A percentile compares a stretch with the other conserved stretches of the same genome.
phyloP scores from a whole-genome alignment of 2,113 vertebrate species.

The Centropristis striata region DNA sequence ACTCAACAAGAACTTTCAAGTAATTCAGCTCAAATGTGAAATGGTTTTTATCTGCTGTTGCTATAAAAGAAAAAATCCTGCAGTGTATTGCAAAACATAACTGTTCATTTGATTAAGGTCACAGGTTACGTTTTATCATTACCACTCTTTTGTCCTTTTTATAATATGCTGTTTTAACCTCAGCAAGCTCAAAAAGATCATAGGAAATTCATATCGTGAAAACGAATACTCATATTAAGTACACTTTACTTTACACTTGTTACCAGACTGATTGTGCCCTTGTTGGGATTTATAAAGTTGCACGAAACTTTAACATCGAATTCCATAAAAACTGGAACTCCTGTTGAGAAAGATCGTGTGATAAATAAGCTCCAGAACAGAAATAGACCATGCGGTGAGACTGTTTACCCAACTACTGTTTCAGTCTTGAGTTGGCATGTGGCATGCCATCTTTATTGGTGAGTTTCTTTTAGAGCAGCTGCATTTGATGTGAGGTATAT shows the following conservation, averaged over 20 bases:
- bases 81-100: background rate
- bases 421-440: background rate
- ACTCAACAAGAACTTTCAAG: background rate
- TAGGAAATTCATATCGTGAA: background rate
- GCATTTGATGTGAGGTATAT: background rate
- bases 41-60: background rate
- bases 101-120: background rate
- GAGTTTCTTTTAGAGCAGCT: background rate
- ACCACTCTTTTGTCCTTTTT: background rate
- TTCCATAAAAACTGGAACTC: background rate
- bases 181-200: background rate
- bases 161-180: background rate
- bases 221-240: background rate
- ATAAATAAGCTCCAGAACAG: background rate
- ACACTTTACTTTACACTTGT: too few species aligned
- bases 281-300: background rate
- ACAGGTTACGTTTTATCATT: too few species aligned
- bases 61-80: background rate
- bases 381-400: background rate
- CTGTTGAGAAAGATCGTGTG: background rate
- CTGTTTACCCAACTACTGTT: background rate
- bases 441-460: background rate
- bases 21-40: slow-evolving; percentile 17
- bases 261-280: background rate
- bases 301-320: background rate